These are phyloP conservation scores for Upupa epops DNA, from an alignment of 2,113 vertebrate genomes.

Conservation along the genomic window DNA sequence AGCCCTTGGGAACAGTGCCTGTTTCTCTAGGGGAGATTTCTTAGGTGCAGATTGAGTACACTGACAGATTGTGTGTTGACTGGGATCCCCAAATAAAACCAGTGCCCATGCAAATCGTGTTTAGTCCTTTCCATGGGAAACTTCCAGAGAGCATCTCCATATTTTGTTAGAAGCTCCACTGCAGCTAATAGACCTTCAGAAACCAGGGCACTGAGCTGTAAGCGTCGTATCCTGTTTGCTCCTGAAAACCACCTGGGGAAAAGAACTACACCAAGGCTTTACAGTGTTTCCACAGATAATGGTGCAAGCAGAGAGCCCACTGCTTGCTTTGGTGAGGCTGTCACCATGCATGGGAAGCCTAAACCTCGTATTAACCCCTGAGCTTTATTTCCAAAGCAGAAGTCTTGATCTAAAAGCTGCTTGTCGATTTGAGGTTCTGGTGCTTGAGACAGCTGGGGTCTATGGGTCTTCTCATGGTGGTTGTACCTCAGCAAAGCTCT, in stretches of 20 bases:
- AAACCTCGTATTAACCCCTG: not conserved
- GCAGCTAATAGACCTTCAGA: constrained; percentile 48
- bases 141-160: constrained; percentile 22
- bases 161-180: constrained; percentile 39
- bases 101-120: constrained; percentile 39
- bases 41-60: constrained; percentile 27
- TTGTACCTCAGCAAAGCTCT: accelerated
- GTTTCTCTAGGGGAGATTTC: not conserved
- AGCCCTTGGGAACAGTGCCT: accelerated
- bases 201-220: constrained; percentile 47
- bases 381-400: not conserved
- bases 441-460: not conserved
- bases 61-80: constrained; percentile 31
- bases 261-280: constrained; percentile 9
- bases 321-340: not conserved
- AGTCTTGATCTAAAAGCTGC: not conserved
- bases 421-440: not conserved
- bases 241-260: constrained; percentile 14
- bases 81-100: constrained; percentile 3
- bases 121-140: not conserved
- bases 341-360: not conserved
- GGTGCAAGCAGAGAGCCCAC: not conserved
- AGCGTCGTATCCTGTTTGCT: constrained; percentile 29
- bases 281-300: not conserved
- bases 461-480: not conserved